Conservation (phyloP, 2,888 invertebrate species). For the Ennomos quercinarius region DNA sequence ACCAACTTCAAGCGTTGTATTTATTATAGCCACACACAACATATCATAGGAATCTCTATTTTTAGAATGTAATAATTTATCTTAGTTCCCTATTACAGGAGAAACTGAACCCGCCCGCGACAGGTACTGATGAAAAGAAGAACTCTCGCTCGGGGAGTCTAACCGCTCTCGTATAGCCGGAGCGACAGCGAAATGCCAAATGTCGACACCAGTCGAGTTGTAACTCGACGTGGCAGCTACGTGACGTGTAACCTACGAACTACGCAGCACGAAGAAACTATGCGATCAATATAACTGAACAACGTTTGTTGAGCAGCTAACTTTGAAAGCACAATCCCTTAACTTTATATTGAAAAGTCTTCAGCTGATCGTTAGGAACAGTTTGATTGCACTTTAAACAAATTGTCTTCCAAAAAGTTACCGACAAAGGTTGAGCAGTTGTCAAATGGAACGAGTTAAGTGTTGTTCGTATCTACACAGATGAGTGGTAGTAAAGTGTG, state of each 20-base stretch:
- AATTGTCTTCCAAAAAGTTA: slow-evolving; percentile 14
- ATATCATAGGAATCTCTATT: too few species aligned
- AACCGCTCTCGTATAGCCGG: slow-evolving; percentile 71
- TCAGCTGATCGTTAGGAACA: slow-evolving; percentile 27
- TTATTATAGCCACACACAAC: too few species aligned
- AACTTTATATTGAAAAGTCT: slow-evolving; percentile 10
- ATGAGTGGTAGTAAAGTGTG: slow-evolving; percentile 46
- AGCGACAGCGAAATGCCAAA: slow-evolving; percentile 19
- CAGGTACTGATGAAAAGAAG: slow-evolving; percentile 60
- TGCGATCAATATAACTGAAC: slow-evolving; percentile 1
- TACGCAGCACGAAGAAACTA: background rate
- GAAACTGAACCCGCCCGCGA: slow-evolving; percentile 49
- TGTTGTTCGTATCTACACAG: background rate
- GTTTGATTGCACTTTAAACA: slow-evolving; percentile 18
- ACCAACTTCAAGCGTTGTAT: too few species aligned
- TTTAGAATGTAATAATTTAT: background rate
- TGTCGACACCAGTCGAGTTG: slow-evolving; percentile 34
- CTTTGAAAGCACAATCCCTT: background rate
- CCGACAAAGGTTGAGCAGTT: slow-evolving; percentile 1
- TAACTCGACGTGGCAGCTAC: slow-evolving; percentile 33
- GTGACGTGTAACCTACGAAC: slow-evolving; percentile 10
- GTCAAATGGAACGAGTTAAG: background rate
- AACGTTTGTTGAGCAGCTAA: slow-evolving; percentile 2
- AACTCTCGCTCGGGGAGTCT: slow-evolving; percentile 73
- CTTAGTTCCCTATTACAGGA: slow-evolving; percentile 51